Conservation (phyloP, 2,113 vertebrate species). For the Arothron firmamentum region DNA sequence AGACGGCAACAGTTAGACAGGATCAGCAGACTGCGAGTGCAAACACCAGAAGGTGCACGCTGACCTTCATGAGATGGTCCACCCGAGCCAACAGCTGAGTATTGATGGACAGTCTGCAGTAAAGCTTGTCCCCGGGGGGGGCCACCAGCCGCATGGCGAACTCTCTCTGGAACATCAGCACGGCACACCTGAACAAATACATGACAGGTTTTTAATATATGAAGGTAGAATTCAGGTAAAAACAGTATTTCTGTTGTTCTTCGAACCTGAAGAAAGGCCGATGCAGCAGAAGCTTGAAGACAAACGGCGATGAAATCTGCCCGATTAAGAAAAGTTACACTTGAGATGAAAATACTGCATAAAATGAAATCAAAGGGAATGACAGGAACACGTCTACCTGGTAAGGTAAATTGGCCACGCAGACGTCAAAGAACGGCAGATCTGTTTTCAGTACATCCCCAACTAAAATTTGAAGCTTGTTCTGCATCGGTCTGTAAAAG, state of each 20-base stretch:
- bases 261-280: constrained; percentile 95
- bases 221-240: background rate
- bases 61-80: constrained; percentile 97
- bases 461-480: constrained; percentile 91
- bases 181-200: constrained; percentile 81
- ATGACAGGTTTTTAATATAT: background rate
- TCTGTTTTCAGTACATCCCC: constrained; percentile 93
- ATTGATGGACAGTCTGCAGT: constrained; percentile 95
- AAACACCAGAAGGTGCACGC: background rate
- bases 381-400: constrained; percentile 76
- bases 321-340: constrained; percentile 16
- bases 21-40: background rate
- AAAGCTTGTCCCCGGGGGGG: constrained; percentile 89
- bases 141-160: constrained; percentile 96
- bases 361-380: background rate
- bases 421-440: constrained; percentile 92
- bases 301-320: constrained; percentile 97
- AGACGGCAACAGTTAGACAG: constrained; percentile 3
- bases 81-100: constrained; percentile 93
- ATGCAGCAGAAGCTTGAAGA: constrained; percentile 94
- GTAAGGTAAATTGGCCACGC: constrained; percentile 96
- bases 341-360: background rate
- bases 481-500: constrained; percentile 75
- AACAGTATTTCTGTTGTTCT: background rate
- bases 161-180: constrained; percentile 98